Percentiles rank a stretch among this genome's conserved stretches.
Conservation (phyloP, 2,797 vertebrate species). For the Chloroceryle inda region DNA sequence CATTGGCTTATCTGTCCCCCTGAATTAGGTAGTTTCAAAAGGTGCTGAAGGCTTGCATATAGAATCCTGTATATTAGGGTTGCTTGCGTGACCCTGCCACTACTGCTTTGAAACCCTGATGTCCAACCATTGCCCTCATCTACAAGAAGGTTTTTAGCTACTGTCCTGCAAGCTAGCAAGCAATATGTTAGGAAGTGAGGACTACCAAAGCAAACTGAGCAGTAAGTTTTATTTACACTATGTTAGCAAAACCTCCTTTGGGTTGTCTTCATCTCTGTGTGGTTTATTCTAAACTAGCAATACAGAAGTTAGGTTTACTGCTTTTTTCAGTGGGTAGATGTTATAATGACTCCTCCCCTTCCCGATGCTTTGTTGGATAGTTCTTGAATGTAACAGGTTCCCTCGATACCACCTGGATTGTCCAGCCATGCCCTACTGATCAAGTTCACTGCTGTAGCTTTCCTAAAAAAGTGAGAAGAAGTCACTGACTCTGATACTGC, state of each 20-base stretch:
- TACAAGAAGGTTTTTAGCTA: neutral
- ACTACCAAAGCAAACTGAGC: neutral
- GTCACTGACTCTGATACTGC: neutral
- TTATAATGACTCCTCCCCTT: neutral
- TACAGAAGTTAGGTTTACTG: neutral
- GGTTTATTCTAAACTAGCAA: neutral
- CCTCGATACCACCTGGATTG: neutral
- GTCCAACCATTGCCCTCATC: rapidly evolving
- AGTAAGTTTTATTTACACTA: neutral
- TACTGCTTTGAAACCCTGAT: neutral
- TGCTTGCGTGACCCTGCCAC: neutral
- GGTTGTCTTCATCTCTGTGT: neutral
- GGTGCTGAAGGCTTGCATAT: neutral
- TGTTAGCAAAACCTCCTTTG: neutral
- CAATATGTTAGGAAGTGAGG: neutral
- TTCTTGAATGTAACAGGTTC: neutral
- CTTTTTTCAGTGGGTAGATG: neutral
- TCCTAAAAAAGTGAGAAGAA: neutral
- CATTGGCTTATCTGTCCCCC: neutral
- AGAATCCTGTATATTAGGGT: neutral
- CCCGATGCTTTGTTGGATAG: neutral
- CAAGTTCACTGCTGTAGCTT: neutral
- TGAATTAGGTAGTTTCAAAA: rapidly evolving
- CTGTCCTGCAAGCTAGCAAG: neutral
- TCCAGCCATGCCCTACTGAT: neutral